Evolutionary conservation across 1,140 invertebrate genomes (phyloP), one percentile per base, ranked within the genome.

Genomic region (Caerostris extrusa): DNA sequence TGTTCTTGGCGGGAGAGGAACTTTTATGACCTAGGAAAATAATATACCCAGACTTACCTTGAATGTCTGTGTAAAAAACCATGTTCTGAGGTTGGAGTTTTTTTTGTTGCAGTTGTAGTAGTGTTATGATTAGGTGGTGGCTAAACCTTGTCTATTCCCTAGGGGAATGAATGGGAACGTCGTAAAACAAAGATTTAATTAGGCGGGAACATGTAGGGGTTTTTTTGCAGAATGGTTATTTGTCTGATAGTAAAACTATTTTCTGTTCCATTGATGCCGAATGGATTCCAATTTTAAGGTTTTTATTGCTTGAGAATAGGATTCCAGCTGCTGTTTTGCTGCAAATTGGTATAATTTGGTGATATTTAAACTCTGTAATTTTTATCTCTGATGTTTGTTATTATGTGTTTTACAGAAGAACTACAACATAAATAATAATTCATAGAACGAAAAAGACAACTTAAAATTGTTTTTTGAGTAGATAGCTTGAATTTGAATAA

Each of bases 1-100:
- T 10, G 61, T 0, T 17, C 61, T 64, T 17, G 61, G 12, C 12
- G 61, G 60, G 2, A 14, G 61, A 12, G 71, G 7, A n/a, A 50
- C 71, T 77, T 77, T 77, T 77, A 77, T 53, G 71, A 12, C 34
- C 71, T 77, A 12, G 71, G 14, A 77, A 77, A 77, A 77, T 77
- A 77, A 77, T 77, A 77, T 77, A 34, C 3, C 53, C 71, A 50
- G 12, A 53, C 69, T 34, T 77, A 77, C 71, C 71, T 77, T 34
- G 69, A 19, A 34, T 34, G 19, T 77, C 69, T 77, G 8, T 4
- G 71, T 77, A 53, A 50, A n/a, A 77, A 77, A 77, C 71, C 34
- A 77, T 50, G 71, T 53, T 77, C 50, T 50, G 71, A 12, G 4
- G 34, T 50, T 12, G 71, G 2, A 77, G 8, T 64, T 64, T 64